A percentile compares a stretch with the other conserved stretches of the same genome.
Evolutionary conservation across 2,888 invertebrate species (phyloP).

Genomic region (Venusia cambrica): DNA sequence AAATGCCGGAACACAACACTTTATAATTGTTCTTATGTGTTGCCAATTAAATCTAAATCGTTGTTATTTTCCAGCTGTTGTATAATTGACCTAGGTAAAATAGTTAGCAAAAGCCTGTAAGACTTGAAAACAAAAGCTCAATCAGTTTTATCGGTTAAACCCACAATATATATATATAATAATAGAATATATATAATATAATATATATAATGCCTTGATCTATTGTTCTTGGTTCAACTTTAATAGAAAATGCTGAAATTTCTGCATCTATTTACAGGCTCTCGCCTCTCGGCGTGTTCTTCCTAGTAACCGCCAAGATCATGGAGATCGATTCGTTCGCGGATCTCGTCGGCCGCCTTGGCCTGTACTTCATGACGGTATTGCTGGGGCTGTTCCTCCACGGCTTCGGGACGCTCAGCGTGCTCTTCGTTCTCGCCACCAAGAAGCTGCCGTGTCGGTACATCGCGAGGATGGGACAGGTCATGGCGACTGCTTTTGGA

Average conservation of each 20-base stretch:
- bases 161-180: too few relatives aligned
- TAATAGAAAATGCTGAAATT: slow-evolving; percentile 1
- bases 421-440: slow-evolving; percentile 91
- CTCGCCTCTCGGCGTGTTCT: slow-evolving; percentile 94
- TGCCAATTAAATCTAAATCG: too few relatives aligned
- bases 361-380: slow-evolving; percentile 96
- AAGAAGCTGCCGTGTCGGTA: slow-evolving; percentile 91
- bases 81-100: too few relatives aligned
- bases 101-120: too few relatives aligned
- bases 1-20: too few relatives aligned
- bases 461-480: slow-evolving; percentile 92
- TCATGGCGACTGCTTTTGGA: slow-evolving; percentile 97
- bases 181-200: too few relatives aligned
- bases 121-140: too few relatives aligned
- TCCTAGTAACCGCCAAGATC: slow-evolving; percentile 94
- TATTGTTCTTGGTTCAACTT: too few relatives aligned
- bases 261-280: slow-evolving; percentile 81
- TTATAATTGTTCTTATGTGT: too few relatives aligned
- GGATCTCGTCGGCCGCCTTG: slow-evolving; percentile 91
- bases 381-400: slow-evolving; percentile 94
- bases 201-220: too few relatives aligned
- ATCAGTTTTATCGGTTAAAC: too few relatives aligned
- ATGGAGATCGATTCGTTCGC: slow-evolving; percentile 93
- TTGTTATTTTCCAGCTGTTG: too few relatives aligned
- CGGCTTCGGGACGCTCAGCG: slow-evolving; percentile 93